Percentiles rank a stretch among this genome's conserved stretches.
phyloP scores from a whole-genome alignment of 2,888 invertebrate genomes.

The Calameuta pallipes region DNA sequence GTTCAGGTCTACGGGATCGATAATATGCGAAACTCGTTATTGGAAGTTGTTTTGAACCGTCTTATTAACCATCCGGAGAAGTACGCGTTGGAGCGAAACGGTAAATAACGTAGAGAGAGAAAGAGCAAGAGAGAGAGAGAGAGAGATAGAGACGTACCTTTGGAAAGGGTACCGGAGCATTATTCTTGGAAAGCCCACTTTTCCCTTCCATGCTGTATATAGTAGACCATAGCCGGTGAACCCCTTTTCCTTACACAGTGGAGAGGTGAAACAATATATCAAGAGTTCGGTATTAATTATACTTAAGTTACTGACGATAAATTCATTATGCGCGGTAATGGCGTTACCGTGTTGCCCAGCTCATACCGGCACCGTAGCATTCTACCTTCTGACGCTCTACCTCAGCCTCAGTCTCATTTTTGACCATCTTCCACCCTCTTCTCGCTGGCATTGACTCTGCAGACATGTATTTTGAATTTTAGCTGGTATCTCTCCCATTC shows the following conservation, averaged over 20 bases:
- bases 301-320: conserved; percentile 41
- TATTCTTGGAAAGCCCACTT: conserved; percentile 7
- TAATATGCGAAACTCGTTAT: neutral
- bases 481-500: conserved; percentile 21
- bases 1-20: neutral
- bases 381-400: neutral
- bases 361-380: neutral
- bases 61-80: neutral
- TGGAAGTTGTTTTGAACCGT: neutral
- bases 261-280: conserved; percentile 40
- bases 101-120: neutral
- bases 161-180: neutral
- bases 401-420: neutral
- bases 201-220: neutral
- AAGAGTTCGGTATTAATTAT: conserved; percentile 50
- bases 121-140: no score
- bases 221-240: neutral
- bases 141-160: no score
- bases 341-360: conserved; percentile 47
- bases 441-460: conserved; percentile 22
- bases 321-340: conserved; percentile 38
- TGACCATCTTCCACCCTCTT: neutral
- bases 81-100: neutral
- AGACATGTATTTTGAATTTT: neutral
- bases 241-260: neutral